phyloP scores from a whole-genome alignment of 1,140 invertebrate genomes.

The Berghia stephanieae region DNA sequence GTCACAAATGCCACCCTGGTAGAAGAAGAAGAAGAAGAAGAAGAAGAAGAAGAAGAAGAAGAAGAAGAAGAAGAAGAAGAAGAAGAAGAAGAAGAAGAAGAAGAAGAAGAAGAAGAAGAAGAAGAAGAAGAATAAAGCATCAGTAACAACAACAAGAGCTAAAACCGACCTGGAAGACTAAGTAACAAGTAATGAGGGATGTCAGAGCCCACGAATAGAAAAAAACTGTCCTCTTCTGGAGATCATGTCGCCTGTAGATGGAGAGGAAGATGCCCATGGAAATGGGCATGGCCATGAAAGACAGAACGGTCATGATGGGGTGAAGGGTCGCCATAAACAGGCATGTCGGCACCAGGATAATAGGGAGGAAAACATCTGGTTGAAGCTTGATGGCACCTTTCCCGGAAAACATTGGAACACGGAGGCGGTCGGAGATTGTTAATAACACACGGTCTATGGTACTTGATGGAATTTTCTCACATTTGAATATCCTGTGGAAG shows the following conservation, averaged over 20 bases:
- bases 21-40: too few relatives aligned
- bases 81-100: too few relatives aligned
- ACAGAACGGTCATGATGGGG: slow-evolving; percentile 42
- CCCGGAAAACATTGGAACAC: slow-evolving; percentile 52
- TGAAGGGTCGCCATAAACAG: slow-evolving; percentile 51
- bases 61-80: too few relatives aligned
- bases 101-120: too few relatives aligned
- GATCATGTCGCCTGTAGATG: slow-evolving; percentile 25
- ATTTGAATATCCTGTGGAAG: slow-evolving; percentile 46
- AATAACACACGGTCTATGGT: slow-evolving; percentile 38
- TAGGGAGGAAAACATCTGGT: slow-evolving; percentile 52
- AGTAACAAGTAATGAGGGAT: slow-evolving; percentile 49
- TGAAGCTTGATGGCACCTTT: slow-evolving; percentile 51
- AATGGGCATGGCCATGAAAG: slow-evolving; percentile 47
- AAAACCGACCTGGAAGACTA: slow-evolving; percentile 46
- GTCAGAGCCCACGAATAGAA: slow-evolving; percentile 57
- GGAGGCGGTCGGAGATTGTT: slow-evolving; percentile 50
- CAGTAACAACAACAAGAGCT: too few relatives aligned
- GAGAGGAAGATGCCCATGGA: slow-evolving; percentile 55
- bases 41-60: too few relatives aligned
- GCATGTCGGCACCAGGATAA: slow-evolving; percentile 47
- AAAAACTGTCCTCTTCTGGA: slow-evolving; percentile 44
- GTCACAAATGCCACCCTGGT: too few relatives aligned
- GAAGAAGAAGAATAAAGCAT: too few relatives aligned
- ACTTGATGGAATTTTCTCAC: slow-evolving; percentile 41